Conservation (phyloP, 2,113 vertebrate species). For the Phrynosoma blainvillii region DNA sequence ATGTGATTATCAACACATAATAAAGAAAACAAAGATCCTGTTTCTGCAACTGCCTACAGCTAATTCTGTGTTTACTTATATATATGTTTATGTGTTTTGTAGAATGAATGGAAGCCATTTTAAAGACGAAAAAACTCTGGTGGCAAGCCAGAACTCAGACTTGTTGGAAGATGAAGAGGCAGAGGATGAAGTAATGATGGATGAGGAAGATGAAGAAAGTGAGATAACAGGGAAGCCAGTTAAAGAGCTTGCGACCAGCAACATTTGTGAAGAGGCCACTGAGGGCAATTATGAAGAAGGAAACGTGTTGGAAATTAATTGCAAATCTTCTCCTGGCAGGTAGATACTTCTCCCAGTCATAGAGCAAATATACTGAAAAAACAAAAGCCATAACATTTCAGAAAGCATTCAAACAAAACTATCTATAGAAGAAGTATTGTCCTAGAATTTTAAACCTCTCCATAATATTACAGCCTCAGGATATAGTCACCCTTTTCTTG, state of each 20-base stretch:
- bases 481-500: neutral
- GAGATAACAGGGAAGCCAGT: conserved; percentile 78
- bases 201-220: conserved; percentile 88
- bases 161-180: conserved; percentile 92
- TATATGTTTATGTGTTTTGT: conserved; percentile 64
- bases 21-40: neutral
- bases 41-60: conserved; percentile 17
- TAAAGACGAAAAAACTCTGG: conserved; percentile 88
- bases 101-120: conserved; percentile 89
- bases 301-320: conserved; percentile 85
- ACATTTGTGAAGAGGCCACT: conserved; percentile 78
- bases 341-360: conserved; percentile 66
- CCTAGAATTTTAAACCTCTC: neutral
- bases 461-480: neutral
- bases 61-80: conserved; percentile 23
- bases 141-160: conserved; percentile 82
- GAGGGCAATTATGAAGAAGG: conserved; percentile 87
- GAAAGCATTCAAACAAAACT: neutral
- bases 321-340: conserved; percentile 90
- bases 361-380: neutral
- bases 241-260: conserved; percentile 76
- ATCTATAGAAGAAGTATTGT: neutral
- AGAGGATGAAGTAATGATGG: conserved; percentile 88
- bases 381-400: conserved; percentile 48
- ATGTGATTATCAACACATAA: neutral